Evolutionary conservation across 2,888 invertebrate genomes (phyloP).

Genomic region (Drepanosiphum platanoidis): DNA sequence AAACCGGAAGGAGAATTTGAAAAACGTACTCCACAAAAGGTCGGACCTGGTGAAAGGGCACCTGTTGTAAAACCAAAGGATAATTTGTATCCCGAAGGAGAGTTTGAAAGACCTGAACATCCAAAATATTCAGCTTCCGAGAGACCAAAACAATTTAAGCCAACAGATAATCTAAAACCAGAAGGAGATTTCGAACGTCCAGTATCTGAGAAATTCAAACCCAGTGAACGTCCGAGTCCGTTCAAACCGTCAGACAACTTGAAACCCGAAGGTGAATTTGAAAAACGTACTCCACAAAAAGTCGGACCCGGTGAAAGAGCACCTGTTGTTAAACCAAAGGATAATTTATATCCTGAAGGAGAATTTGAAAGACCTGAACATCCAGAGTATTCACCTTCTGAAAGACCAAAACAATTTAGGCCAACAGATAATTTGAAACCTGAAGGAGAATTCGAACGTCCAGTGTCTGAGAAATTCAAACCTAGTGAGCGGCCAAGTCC

Average conservation of each 20-base stretch:
- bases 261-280: slow-evolving; percentile 68
- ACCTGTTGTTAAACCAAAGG: slow-evolving; percentile 73
- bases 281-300: slow-evolving; percentile 66
- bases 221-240: slow-evolving; percentile 70
- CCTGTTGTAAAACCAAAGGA: slow-evolving; percentile 66
- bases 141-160: slow-evolving; percentile 68
- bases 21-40: slow-evolving; percentile 65
- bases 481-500: slow-evolving; percentile 66
- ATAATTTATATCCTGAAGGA: slow-evolving; percentile 69
- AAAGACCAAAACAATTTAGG: slow-evolving; percentile 68
- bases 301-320: slow-evolving; percentile 71
- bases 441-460: slow-evolving; percentile 67
- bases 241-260: slow-evolving; percentile 71
- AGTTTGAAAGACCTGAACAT: slow-evolving; percentile 70
- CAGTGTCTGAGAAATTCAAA: slow-evolving; percentile 67
- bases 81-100: slow-evolving; percentile 70
- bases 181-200: slow-evolving; percentile 67
- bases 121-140: slow-evolving; percentile 69
- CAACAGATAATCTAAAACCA: slow-evolving; percentile 70
- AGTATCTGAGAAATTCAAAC: slow-evolving; percentile 68
- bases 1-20: slow-evolving; percentile 68
- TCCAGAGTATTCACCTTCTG: slow-evolving; percentile 65
- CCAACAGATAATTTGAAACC: slow-evolving; percentile 69
- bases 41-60: slow-evolving; percentile 68
- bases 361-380: slow-evolving; percentile 68